Percentiles rank a stretch among this genome's conserved stretches.
phyloP scores from a whole-genome alignment of 37 sponge, comb jelly and placozoan species.

The Bolinopsis microptera region DNA sequence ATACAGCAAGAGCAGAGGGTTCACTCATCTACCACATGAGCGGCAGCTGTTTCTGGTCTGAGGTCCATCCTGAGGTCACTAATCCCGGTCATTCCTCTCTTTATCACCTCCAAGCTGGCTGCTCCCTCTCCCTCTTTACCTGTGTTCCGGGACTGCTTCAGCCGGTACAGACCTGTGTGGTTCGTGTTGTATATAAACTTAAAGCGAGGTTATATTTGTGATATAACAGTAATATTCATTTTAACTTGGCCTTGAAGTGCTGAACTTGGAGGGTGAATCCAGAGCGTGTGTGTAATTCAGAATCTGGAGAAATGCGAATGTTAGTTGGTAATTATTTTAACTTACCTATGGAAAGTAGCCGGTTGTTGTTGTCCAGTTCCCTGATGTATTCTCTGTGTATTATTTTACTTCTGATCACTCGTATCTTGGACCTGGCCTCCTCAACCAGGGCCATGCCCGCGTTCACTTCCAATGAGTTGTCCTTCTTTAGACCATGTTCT shows the following conservation, averaged over 20 bases:
- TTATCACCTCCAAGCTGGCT: not conserved
- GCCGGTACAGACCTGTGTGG: slow-evolving; percentile 12
- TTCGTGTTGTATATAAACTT: not conserved
- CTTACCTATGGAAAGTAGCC: slow-evolving; percentile 23
- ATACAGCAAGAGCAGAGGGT: too few species aligned
- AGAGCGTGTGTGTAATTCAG: too few species aligned
- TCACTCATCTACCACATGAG: not conserved
- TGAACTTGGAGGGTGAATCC: too few species aligned
- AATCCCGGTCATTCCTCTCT: not conserved
- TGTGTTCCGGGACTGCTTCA: not conserved
- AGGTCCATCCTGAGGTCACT: slow-evolving; percentile 42
- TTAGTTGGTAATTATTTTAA: too few species aligned
- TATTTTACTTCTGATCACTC: not conserved
- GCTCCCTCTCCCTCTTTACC: not conserved
- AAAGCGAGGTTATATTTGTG: not conserved
- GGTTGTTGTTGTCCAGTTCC: slow-evolving; percentile 37
- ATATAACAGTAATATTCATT: too few species aligned
- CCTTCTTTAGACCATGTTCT: not conserved
- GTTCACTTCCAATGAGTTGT: not conserved
- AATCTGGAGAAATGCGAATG: too few species aligned
- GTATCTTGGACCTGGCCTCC: not conserved
- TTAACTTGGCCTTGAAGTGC: too few species aligned
- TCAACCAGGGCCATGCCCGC: slow-evolving; percentile 13
- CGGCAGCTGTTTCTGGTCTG: not conserved
- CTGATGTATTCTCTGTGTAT: not conserved